These are phyloP conservation scores for Glareola pratincola DNA, from an alignment of 2,113 vertebrate genomes.

Conservation along the genomic window DNA sequence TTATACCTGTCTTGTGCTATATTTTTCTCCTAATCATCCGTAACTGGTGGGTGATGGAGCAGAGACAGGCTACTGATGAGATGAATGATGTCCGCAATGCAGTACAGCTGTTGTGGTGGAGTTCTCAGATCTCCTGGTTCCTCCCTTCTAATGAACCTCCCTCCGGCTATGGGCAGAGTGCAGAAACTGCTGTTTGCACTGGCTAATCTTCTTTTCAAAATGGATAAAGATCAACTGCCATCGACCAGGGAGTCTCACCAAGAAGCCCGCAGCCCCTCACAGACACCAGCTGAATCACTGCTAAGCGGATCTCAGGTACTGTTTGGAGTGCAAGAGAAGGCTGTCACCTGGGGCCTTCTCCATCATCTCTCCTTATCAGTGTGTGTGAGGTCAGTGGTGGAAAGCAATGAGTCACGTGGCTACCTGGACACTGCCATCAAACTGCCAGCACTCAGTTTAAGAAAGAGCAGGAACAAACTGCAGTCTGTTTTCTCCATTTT, in stretches of 20 bases:
- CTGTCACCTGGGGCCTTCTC: background rate
- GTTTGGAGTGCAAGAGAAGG: background rate
- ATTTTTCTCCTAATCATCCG: background rate
- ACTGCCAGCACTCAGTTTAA: background rate
- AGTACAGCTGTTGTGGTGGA: background rate
- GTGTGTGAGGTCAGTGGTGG: background rate
- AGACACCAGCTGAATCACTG: background rate
- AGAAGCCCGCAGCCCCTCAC: background rate
- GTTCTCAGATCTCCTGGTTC: background rate
- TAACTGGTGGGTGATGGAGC: background rate
- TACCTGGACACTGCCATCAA: fast-evolving
- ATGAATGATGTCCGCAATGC: background rate
- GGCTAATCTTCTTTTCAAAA: background rate
- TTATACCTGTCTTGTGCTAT: background rate
- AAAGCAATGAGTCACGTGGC: background rate
- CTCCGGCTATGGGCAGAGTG: background rate
- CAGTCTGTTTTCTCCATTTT: background rate
- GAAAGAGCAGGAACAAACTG: background rate
- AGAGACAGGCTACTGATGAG: background rate
- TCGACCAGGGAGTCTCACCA: background rate
- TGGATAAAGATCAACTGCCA: background rate
- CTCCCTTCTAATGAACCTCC: background rate
- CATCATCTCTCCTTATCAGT: background rate
- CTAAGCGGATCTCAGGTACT: background rate
- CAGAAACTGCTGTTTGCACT: background rate